These are phyloP conservation scores for Polia nebulosa DNA, from an alignment of 2,888 invertebrate species.

Conservation along the genomic window DNA sequence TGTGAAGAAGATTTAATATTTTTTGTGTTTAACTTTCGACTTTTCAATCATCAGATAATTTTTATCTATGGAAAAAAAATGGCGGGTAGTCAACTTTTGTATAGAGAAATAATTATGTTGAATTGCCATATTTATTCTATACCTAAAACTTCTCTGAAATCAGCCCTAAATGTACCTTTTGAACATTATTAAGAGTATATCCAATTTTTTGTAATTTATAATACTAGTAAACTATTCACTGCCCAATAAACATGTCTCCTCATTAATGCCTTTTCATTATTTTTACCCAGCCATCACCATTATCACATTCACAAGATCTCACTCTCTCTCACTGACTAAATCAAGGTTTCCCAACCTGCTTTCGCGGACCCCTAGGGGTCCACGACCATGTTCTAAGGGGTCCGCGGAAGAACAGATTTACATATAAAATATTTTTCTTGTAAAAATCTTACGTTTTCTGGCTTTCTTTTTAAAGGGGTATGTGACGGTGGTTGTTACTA, in stretches of 20 bases:
- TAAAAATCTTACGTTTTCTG: too few relatives aligned
- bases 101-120: not conserved
- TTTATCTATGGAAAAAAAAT: not conserved
- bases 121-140: not conserved
- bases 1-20: not conserved
- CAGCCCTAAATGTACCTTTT: not conserved
- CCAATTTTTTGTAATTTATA: too few relatives aligned
- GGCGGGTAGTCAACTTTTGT: not conserved
- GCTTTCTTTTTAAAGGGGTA: too few relatives aligned
- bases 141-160: not conserved
- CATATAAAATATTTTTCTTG: too few relatives aligned
- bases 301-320: not conserved
- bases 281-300: not conserved
- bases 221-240: not conserved
- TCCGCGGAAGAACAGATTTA: too few relatives aligned
- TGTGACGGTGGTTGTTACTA: not conserved
- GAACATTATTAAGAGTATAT: too few relatives aligned
- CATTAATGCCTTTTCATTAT: conserved; percentile 23
- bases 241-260: conserved; percentile 1
- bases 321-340: too few relatives aligned
- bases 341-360: too few relatives aligned
- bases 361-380: too few relatives aligned
- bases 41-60: not conserved
- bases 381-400: too few relatives aligned
- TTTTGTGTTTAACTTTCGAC: not conserved